Evolutionary conservation across 1,140 invertebrate species (phyloP).

Genomic region (Mycetomoellerius zeteki): DNA sequence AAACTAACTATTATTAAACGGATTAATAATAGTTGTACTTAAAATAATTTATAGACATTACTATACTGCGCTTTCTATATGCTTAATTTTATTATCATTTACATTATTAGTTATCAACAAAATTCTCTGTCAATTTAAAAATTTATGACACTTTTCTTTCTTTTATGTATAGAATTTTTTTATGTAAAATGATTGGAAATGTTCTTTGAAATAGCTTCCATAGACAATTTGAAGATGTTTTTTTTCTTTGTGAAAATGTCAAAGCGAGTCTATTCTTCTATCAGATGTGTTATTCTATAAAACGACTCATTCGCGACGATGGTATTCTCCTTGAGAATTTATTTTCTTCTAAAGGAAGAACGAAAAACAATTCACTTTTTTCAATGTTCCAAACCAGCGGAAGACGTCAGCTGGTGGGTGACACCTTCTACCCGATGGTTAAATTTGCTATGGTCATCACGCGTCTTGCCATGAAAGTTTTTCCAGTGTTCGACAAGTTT

Average conservation of each 20-base stretch:
- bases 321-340: conserved; percentile 23
- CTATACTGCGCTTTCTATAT: neutral
- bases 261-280: neutral
- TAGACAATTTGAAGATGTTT: neutral
- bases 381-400: conserved; percentile 59
- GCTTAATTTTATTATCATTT: neutral
- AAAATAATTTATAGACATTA: neutral
- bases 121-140: neutral
- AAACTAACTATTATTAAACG: no score
- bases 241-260: neutral
- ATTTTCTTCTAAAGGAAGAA: conserved; percentile 18
- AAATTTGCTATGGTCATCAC: conserved; percentile 73
- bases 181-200: neutral
- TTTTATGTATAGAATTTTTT: neutral
- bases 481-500: conserved; percentile 55
- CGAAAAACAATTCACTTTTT: conserved; percentile 71
- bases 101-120: neutral
- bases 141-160: neutral
- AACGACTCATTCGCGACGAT: conserved; percentile 4
- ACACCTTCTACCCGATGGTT: conserved; percentile 36
- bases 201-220: neutral
- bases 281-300: neutral
- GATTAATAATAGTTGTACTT: conserved; percentile 1
- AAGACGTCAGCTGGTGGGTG: conserved; percentile 68
- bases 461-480: conserved; percentile 57